Base-by-base conservation (phyloP, 2,797 vertebrate genomes). In the Danio kyathit region DNA sequence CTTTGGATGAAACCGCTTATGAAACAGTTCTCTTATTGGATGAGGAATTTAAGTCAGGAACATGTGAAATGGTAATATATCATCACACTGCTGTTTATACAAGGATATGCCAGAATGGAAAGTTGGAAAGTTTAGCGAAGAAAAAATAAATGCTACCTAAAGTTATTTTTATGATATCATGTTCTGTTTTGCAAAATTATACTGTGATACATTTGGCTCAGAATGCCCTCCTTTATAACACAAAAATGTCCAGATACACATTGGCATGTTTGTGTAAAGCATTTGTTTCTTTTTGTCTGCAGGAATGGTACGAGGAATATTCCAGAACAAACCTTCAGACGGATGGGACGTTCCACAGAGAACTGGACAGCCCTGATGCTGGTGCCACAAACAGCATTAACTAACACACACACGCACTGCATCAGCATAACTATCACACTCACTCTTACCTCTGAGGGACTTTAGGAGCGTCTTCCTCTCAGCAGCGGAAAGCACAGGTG, bases 241-340 rank as follows among this genome's bases (percentile, higher is more conserved):
- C 4, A 46, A 9, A 7, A 1, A 9, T 43, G 11, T 48, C 17
- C 19, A n/a, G 29, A 40, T 21, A 29, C 5, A 44, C n/a, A 64
- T 4, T 14, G 29, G 46, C 46, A 44, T 66, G 48, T 61, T 65
- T 76, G 54, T 56, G 29, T 71, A 69, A 52, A 65, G 38, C 6
- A 4, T 38, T 19, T 63, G n/a, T 70, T 76, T 56, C 54, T 84
- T 46, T 66, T 12, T 82, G 46, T 83, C 83, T 84, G 3, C 81
- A 99, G 97, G 97, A 97, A 87, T 99, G 98, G 98, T 98, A 97
- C 48, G 92, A 95, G 76, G 96, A 99, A 79, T 97, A 96, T 60
- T 94, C 96, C 51, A 93, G 89, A 66, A 91, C 95, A 83, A 95
- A 93, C 79, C 91, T 95, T 56, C 90, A 92, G 74, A 61, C 74